phyloP scores from a whole-genome alignment of 2,888 invertebrate genomes.

The Macrosoma leucophasiata region DNA sequence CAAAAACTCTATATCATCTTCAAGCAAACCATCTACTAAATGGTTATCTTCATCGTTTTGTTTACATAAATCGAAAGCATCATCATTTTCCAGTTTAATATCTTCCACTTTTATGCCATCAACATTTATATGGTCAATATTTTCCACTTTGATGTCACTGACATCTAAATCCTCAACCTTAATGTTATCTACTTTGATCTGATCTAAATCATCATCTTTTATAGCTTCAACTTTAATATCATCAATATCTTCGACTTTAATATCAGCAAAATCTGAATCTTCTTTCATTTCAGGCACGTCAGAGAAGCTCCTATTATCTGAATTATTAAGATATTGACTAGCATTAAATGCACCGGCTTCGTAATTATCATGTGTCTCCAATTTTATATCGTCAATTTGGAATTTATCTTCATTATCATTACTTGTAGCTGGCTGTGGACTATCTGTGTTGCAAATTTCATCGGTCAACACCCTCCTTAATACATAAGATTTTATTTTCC shows the following conservation, averaged over 20 bases:
- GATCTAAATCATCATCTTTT: slow-evolving; percentile 60
- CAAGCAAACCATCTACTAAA: slow-evolving; percentile 62
- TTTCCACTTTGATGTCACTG: slow-evolving; percentile 56
- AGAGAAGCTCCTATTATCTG: slow-evolving; percentile 54
- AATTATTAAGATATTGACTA: slow-evolving; percentile 51
- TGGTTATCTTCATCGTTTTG: slow-evolving; percentile 50
- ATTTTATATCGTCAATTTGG: slow-evolving; percentile 56
- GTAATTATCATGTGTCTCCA: slow-evolving; percentile 55
- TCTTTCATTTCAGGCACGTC: slow-evolving; percentile 58
- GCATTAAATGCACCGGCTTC: slow-evolving; percentile 57
- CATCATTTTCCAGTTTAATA: slow-evolving; percentile 62
- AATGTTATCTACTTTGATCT: slow-evolving; percentile 58
- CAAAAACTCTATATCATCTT: slow-evolving; percentile 69
- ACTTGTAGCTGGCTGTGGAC: slow-evolving; percentile 57
- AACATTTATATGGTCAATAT: slow-evolving; percentile 55
- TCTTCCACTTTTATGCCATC: slow-evolving; percentile 61
- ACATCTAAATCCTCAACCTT: slow-evolving; percentile 62
- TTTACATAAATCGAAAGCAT: slow-evolving; percentile 56
- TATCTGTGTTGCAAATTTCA: slow-evolving; percentile 49
- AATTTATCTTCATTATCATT: slow-evolving; percentile 50
- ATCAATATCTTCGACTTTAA: slow-evolving; percentile 67
- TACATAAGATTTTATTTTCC: slow-evolving; percentile 83
- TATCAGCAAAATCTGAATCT: slow-evolving; percentile 61
- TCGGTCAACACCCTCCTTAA: slow-evolving; percentile 49
- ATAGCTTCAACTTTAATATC: slow-evolving; percentile 65